phyloP scores from a whole-genome alignment of 2,113 vertebrate species.

The Rhabdornis inornatus region DNA sequence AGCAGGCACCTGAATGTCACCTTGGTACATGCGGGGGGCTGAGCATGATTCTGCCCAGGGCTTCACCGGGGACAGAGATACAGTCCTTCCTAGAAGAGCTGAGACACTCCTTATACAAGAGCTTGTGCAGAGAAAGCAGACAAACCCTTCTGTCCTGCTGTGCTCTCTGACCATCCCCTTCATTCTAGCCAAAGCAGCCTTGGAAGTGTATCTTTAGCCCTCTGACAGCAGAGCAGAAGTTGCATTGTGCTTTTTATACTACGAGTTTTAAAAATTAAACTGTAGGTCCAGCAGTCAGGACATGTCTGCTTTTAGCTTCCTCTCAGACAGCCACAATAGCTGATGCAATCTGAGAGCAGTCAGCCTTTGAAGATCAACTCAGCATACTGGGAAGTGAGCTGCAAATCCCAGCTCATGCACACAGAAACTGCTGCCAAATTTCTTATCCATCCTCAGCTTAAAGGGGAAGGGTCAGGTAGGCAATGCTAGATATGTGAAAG shows the following conservation, averaged over 20 bases:
- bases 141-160: neutral
- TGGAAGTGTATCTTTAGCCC: neutral
- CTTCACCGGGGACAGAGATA: neutral
- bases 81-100: neutral
- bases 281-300: neutral
- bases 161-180: neutral
- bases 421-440: neutral
- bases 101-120: fast-evolving
- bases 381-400: neutral
- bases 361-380: neutral
- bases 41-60: fast-evolving
- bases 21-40: neutral
- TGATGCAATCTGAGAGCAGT: neutral
- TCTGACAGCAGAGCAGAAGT: neutral
- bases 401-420: neutral
- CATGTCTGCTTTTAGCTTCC: neutral
- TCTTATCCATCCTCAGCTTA: neutral
- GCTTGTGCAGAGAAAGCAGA: neutral
- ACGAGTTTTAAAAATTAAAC: neutral
- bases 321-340: neutral
- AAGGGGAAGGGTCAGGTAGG: neutral
- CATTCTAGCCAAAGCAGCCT: neutral
- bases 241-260: neutral
- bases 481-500: neutral
- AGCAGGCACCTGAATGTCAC: fast-evolving